A percentile compares a stretch with the other conserved stretches of the same genome.
Conservation (phyloP, 1,140 invertebrate species). For the Hylaeus anthracinus region DNA sequence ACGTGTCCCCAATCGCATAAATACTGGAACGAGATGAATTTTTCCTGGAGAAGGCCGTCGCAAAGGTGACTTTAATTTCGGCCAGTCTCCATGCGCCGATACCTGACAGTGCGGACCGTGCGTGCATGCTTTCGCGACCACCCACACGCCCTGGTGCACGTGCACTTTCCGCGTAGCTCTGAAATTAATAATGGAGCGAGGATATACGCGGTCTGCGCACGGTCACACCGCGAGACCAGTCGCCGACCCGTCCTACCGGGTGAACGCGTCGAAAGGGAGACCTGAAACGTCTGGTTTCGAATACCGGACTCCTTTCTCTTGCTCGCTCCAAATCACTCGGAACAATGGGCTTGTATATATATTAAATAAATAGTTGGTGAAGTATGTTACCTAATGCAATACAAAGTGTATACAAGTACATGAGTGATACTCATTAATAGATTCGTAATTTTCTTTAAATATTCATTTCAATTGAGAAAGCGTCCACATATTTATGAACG, state of each 20-base stretch:
- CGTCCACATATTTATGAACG: no score
- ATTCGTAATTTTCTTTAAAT: no score
- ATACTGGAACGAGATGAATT: no score
- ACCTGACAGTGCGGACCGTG: neutral
- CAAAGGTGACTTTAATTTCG: no score
- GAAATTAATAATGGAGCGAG: slow-evolving; percentile 72
- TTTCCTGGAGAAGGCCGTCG: no score
- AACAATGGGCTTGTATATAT: neutral
- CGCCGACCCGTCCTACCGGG: slow-evolving; percentile 60
- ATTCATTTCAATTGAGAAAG: no score
- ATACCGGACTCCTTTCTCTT: neutral
- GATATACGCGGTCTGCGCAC: slow-evolving; percentile 70
- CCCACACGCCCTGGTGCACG: slow-evolving; percentile 54
- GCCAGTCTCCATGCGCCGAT: slow-evolving; percentile 27
- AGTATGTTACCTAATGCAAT: no score
- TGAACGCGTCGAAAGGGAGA: slow-evolving; percentile 33
- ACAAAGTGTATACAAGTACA: no score
- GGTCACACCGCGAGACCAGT: slow-evolving; percentile 63
- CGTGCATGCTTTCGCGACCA: slow-evolving; percentile 28
- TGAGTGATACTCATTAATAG: no score
- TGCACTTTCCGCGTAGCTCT: slow-evolving; percentile 45
- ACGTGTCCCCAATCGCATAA: no score
- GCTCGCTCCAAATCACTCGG: neutral
- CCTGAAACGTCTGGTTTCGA: neutral
- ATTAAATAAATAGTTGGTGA: no score